These are phyloP conservation scores for Agrypnia vestita DNA, from an alignment of 1,140 invertebrate genomes.

Conservation along the genomic window DNA sequence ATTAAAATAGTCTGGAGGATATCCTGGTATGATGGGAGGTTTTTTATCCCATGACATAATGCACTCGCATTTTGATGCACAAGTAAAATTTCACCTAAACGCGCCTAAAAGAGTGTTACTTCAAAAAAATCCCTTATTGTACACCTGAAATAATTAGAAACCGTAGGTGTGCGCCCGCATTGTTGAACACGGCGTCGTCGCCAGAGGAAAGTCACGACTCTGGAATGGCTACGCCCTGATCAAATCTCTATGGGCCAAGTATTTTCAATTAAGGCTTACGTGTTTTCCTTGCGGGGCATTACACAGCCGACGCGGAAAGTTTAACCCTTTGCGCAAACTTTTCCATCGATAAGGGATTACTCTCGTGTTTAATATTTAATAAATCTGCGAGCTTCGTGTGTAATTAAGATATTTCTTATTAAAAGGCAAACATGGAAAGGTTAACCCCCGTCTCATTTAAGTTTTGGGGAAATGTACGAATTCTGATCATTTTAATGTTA, in stretches of 20 bases:
- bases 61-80: too few relatives aligned
- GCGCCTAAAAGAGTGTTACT: too few relatives aligned
- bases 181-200: background rate
- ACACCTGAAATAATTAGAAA: background rate
- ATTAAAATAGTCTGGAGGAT: too few relatives aligned
- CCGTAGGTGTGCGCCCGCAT: too few relatives aligned
- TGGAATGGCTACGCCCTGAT: constrained; percentile 8
- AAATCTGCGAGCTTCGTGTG: background rate
- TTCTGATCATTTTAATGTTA: too few relatives aligned
- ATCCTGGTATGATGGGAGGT: too few relatives aligned
- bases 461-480: too few relatives aligned
- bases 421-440: background rate
- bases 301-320: background rate
- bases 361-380: background rate
- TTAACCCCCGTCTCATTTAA: background rate
- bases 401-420: background rate
- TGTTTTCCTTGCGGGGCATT: background rate
- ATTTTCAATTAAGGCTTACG: constrained; percentile 43
- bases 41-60: too few relatives aligned
- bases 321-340: background rate
- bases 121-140: too few relatives aligned
- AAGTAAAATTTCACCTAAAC: too few relatives aligned
- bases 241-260: constrained; percentile 40
- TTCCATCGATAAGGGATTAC: constrained; percentile 18
- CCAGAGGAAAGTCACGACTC: constrained; percentile 16